Percentiles rank a stretch among this genome's conserved stretches.
These are phyloP conservation scores for Chrysopilus asiliformis DNA, from an alignment of 2,888 invertebrate species.

Conservation along the genomic window DNA sequence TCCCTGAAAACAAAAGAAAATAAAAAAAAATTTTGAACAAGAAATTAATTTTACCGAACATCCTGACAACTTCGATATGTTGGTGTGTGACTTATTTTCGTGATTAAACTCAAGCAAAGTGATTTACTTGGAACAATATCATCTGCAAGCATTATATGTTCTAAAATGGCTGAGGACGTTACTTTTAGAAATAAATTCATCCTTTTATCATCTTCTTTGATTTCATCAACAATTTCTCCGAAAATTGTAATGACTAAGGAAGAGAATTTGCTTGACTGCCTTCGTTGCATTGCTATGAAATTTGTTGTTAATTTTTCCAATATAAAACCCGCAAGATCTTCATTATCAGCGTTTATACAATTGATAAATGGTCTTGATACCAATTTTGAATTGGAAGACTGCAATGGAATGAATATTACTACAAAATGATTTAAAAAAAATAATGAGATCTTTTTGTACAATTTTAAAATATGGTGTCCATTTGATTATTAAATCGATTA, in stretches of 20 bases:
- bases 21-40: no score
- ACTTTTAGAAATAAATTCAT: slow-evolving; percentile 25
- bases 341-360: slow-evolving; percentile 25
- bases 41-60: no score
- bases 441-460: slow-evolving; percentile 13
- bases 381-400: slow-evolving; percentile 24
- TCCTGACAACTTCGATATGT: slow-evolving; percentile 19
- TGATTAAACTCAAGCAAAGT: slow-evolving; percentile 22
- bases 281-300: slow-evolving; percentile 29
- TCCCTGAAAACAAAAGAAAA: slow-evolving; percentile 11
- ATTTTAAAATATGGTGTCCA: slow-evolving; percentile 35
- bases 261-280: slow-evolving; percentile 27
- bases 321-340: slow-evolving; percentile 24
- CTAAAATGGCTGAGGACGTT: slow-evolving; percentile 24
- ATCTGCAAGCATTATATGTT: slow-evolving; percentile 34
- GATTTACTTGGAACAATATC: slow-evolving; percentile 28
- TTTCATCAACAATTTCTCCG: slow-evolving; percentile 24
- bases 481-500: slow-evolving; percentile 38
- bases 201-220: slow-evolving; percentile 13
- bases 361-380: slow-evolving; percentile 29
- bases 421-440: neutral
- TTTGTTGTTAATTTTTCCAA: slow-evolving; percentile 26
- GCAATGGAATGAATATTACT: slow-evolving; percentile 3
- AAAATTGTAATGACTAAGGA: slow-evolving; percentile 28
- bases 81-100: slow-evolving; percentile 17